Evolutionary conservation across 23 tunicate genomes (phyloP), one percentile per base, ranked within the genome.

Genomic region (Clavelina lepadiformis): DNA sequence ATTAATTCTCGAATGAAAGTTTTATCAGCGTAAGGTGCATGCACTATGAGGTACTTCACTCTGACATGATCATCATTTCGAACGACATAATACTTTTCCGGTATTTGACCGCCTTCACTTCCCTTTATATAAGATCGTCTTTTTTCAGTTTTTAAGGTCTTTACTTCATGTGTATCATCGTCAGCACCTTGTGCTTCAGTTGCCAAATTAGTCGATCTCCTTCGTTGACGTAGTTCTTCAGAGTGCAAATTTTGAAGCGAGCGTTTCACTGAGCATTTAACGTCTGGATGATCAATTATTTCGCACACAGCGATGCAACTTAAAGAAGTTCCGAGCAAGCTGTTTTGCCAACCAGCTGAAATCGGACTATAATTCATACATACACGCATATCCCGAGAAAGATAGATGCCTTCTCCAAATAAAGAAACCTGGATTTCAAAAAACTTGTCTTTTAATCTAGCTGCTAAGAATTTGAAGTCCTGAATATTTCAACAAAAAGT

Each of bases 361-460:
- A 51, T 29, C 18, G 97, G 89, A 45, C 89, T 81, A 70, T 75
- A 89, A 7, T 61, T 52, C 49, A 67, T 65, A 24, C 71, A 73
- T 3, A 81, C 69, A 5, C 71, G 33, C 23, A 89, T 50, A 61
- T 81, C 79, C 47, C 81, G 75, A 28, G 97, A 81, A 31, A 89
- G 46, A 46, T 89, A 89, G 37, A 81, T 89, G 24, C 97, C 97
- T 69, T 89, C 97, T 19, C 97, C 97, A 76, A 67, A 89, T 22
- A 89, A 49, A 0, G 83, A 41, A 27, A 58, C 65, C 97, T 89
- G 57, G 33, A 77, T 72, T 38, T 55, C 52, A n/a, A n/a, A n/a
- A n/a, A n/a, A n/a, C n/a, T n/a, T n/a, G n/a, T n/a, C n/a, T n/a
- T n/a, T n/a, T n/a, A n/a, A n/a, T n/a, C 49, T 65, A 44, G 1